phyloP scores from a whole-genome alignment of 2,888 invertebrate species.

The Amorpha juglandis region DNA sequence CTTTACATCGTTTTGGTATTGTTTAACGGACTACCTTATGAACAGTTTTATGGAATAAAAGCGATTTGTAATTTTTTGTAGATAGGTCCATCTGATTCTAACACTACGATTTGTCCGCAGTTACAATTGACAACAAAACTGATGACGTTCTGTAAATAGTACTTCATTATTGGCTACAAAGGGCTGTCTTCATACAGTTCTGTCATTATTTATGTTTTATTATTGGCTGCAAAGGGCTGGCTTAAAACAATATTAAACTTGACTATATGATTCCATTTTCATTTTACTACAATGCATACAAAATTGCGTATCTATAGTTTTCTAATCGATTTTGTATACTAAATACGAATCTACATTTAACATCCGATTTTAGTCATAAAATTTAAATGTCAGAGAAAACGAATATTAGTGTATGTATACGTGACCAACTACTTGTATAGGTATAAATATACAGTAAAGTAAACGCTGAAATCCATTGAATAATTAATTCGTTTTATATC shows the following conservation, averaged over 20 bases:
- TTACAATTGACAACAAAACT: neutral
- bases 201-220: too few species aligned
- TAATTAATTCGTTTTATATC: too few species aligned
- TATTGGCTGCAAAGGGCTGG: neutral
- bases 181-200: neutral
- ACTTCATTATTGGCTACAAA: neutral
- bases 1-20: too few species aligned
- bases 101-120: neutral
- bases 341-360: slow-evolving; percentile 28
- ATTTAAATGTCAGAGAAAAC: slow-evolving; percentile 42
- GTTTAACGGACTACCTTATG: too few species aligned
- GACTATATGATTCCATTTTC: neutral
- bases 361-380: slow-evolving; percentile 27
- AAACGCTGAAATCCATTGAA: too few species aligned
- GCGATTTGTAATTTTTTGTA: too few species aligned
- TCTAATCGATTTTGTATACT: slow-evolving; percentile 26
- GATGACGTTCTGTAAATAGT: too few species aligned
- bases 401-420: slow-evolving; percentile 28
- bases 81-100: too few species aligned
- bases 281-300: neutral
- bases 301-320: slow-evolving; percentile 13
- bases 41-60: too few species aligned
- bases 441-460: neutral
- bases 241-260: neutral
- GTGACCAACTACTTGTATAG: slow-evolving; percentile 15